Base-by-base conservation (phyloP, 2,797 vertebrate genomes). In the Labroides dimidiatus region DNA sequence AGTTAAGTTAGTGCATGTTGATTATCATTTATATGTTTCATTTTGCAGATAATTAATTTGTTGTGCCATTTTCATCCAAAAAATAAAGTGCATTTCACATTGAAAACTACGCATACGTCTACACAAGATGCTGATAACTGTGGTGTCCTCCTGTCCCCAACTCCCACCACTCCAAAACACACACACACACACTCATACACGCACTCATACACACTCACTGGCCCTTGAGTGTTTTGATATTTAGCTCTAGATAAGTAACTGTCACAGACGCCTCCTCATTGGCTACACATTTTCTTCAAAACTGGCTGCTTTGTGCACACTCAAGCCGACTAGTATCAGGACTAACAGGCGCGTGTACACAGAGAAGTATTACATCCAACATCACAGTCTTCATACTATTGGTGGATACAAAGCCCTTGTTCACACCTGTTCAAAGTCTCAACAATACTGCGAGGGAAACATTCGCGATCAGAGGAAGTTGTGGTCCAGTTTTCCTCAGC, bases 31-130 rank as follows among this genome's bases (percentile, higher is more conserved):
- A 87, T 92, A 91, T 52, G 85, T 91, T 93, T 90, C 82, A 82
- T 93, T 95, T 95, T 94, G 94, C 94, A 95, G 94, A 94, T 94
- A 93, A 89, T 91, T 92, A 84, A 90, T 84, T 91, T 84, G 72
- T 94, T 94, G 94, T 94, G 94, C 94, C 93, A 90, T 94, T 93
- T 84, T 93, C 81, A 81, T 89, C 78, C 82, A 82, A 89, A 92
- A 93, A 95, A 93, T 94, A 95, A 95, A 95, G 94, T 95, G 94
- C 94, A 94, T 95, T 95, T 95, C 90, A 95, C 93, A 94, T 93
- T 92, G 87, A 93, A 90, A 84, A 93, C 91, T 91, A 94, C 39
- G 82, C 89, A 91, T 90, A 93, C 84, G 63, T 94, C 87, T 94
- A 93, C 89, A 94, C 91, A 93, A 92, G 88, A 94, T 94, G 92